phyloP scores from a whole-genome alignment of 2,888 invertebrate genomes.

The Morpho achilles region DNA sequence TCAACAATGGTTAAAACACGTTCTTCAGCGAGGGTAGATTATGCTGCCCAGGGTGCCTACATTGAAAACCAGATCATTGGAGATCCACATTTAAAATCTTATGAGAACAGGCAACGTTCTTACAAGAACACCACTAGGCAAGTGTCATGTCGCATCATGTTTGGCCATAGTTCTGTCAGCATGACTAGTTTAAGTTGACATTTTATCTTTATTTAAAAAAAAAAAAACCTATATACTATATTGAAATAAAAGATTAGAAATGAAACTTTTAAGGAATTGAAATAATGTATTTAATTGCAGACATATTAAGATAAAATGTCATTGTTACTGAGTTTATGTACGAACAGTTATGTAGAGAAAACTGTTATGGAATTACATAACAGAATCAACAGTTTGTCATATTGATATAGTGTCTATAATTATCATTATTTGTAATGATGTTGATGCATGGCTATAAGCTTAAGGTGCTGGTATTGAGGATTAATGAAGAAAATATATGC shows the following conservation, averaged over 20 bases:
- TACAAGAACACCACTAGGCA: slow-evolving; percentile 69
- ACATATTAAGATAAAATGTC: slow-evolving; percentile 4
- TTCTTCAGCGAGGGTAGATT: slow-evolving; percentile 76
- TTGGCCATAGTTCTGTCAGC: slow-evolving; percentile 83
- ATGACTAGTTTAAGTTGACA: slow-evolving; percentile 32
- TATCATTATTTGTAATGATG: not conserved
- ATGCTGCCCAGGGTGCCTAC: slow-evolving; percentile 58
- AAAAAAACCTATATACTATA: too few relatives aligned
- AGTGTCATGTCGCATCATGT: slow-evolving; percentile 58
- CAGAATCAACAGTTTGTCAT: not conserved
- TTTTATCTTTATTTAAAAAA: slow-evolving; percentile 7
- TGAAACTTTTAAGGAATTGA: too few relatives aligned
- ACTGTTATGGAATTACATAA: too few relatives aligned
- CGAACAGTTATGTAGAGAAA: too few relatives aligned
- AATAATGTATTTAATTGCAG: not conserved
- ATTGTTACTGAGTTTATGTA: not conserved
- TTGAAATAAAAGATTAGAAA: too few relatives aligned
- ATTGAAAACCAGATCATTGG: slow-evolving; percentile 54
- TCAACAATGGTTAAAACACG: slow-evolving; percentile 80
- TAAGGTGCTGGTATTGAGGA: slow-evolving; percentile 19
- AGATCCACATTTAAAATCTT: slow-evolving; percentile 60
- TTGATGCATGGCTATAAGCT: slow-evolving; percentile 20
- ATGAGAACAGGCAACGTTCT: slow-evolving; percentile 65
- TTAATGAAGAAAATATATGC: slow-evolving; percentile 6
- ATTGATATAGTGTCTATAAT: not conserved